phyloP scores from a whole-genome alignment of 2,797 vertebrate species.

The Acipenser transmontanus region DNA sequence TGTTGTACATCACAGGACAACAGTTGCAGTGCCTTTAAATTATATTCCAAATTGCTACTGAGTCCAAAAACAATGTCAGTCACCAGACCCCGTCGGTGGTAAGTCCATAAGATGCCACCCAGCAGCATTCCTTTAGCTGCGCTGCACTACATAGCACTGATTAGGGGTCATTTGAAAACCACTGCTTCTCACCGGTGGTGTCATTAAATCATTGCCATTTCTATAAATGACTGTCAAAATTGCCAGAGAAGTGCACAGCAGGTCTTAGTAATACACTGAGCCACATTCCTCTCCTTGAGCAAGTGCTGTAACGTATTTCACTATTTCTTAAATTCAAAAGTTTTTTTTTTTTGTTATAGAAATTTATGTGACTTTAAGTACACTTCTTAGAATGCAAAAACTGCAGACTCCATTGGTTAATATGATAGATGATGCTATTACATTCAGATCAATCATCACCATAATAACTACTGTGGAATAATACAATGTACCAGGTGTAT shows the following conservation, averaged over 20 bases:
- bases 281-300: too few species aligned
- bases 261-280: too few species aligned
- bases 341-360: too few species aligned
- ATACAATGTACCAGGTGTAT: neutral
- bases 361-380: too few species aligned
- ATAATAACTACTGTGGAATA: neutral
- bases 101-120: constrained; percentile 6
- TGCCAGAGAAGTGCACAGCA: too few species aligned
- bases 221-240: too few species aligned
- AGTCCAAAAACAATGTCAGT: constrained; percentile 8
- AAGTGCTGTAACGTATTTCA: too few species aligned
- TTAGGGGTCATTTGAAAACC: constrained; percentile 1
- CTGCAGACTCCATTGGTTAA: neutral
- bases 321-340: too few species aligned
- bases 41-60: neutral
- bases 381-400: too few species aligned
- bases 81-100: neutral
- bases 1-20: neutral
- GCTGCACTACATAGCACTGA: constrained; percentile 3
- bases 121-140: constrained; percentile 2
- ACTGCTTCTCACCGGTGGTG: constrained; percentile 7
- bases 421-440: constrained; percentile 1
- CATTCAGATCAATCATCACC: neutral
- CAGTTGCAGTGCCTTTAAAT: neutral
- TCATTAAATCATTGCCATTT: too few species aligned